Base-by-base conservation (phyloP, 2,797 vertebrate species). In the Ceryle rudis region DNA sequence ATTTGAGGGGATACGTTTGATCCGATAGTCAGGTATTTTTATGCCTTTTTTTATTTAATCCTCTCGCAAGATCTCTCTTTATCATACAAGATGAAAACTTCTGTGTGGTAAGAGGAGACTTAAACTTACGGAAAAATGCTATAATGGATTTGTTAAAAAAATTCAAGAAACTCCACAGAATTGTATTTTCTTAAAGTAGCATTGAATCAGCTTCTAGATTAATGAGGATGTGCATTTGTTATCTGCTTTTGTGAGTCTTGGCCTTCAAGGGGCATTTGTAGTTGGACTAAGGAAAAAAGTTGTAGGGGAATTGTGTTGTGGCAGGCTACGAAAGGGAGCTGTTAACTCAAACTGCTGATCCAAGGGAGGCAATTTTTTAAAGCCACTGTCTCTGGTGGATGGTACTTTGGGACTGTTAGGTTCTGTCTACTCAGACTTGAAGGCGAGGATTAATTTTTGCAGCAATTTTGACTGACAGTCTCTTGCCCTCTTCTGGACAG, bases 361-460 rank as follows among this genome's bases (percentile, higher is more conserved):
- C 31, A 66, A 35, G 42, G 16, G 22, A 82, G 64, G 49, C 60
- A 26, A 1, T 51, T n/a, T 71, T 61, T 55, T 51, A 71, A 75
- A 55, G 28, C 33, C 1, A 0, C 3, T 47, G 39, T 69, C 55
- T 73, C 41, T 0, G 1, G 42, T 26, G 37, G 23, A n/a, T 57
- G 57, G 47, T 89, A 33, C 19, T 20, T 66, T 29, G 41, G 47
- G 65, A 31, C 79, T 80, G 69, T 54, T 62, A 29, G 67, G 57
- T 83, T 77, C 65, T 81, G 42, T 47, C 33, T 81, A 8, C 54
- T 42, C 20, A 29, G 66, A 31, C 35, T 75, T 65, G 11, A 29
- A 60, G 57, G 42, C 49, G 47, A 66, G 21, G 11, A 12, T 85
- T 41, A 58, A 33, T 83, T 83, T 67, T 69, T 70, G 83, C 29